Conservation (phyloP, 2,888 invertebrate genomes). For the Noctua fimbriata region DNA sequence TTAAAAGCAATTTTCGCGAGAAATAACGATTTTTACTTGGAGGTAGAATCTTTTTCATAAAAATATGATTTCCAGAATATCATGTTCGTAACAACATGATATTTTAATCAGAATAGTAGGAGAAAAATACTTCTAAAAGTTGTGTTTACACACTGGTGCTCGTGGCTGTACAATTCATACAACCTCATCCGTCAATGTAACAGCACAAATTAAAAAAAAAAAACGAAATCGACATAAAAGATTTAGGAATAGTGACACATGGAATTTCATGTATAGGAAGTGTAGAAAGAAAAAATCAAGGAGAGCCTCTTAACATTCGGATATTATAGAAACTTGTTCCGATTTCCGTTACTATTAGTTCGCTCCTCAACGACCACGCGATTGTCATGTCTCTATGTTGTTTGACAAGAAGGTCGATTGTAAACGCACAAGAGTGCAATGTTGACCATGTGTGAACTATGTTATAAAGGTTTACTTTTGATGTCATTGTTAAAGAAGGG, state of each 20-base stretch:
- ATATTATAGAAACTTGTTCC: conserved; percentile 30
- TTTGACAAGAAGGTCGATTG: conserved; percentile 31
- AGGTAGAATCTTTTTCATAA: no score
- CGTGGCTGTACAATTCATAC: no score
- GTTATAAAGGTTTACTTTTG: not conserved
- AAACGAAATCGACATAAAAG: not conserved
- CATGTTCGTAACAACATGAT: no score
- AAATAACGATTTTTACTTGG: no score
- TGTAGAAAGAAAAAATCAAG: conserved; percentile 27
- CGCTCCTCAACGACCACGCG: conserved; percentile 6
- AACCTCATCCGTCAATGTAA: not conserved
- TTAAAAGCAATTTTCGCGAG: no score
- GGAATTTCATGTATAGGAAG: conserved; percentile 3
- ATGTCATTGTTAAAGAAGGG: conserved; percentile 6
- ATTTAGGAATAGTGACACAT: not conserved
- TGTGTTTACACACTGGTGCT: no score
- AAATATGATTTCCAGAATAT: no score
- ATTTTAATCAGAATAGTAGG: no score
- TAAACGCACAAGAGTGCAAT: not conserved
- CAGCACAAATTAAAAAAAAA: not conserved
- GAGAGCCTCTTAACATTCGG: conserved; percentile 22
- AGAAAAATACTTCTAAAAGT: no score
- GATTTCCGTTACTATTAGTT: conserved; percentile 22
- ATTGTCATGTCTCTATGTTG: conserved; percentile 27
- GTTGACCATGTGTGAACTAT: conserved; percentile 40